Conservation (phyloP, 1,140 invertebrate genomes). For the Cepaea nemoralis region DNA sequence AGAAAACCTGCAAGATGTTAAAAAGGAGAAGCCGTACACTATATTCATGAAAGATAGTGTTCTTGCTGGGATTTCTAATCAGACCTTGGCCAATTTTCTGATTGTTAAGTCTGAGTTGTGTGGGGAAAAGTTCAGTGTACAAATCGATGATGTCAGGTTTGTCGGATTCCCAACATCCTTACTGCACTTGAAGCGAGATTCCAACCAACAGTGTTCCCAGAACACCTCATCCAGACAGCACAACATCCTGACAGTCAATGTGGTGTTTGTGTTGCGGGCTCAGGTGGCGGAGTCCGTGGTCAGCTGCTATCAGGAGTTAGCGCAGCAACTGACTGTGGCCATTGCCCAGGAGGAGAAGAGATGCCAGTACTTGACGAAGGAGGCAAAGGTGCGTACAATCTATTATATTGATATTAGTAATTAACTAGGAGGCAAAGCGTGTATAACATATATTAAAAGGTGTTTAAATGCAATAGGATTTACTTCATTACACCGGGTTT, state of each 20-base stretch:
- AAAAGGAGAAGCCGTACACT: conserved; percentile 28
- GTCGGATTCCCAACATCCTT: conserved; percentile 86
- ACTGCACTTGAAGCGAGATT: conserved; percentile 52
- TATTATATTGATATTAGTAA: too few relatives aligned
- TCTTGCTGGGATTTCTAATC: conserved; percentile 55
- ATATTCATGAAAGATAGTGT: conserved; percentile 33
- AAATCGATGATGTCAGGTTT: conserved; percentile 94
- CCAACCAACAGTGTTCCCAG: conserved; percentile 27
- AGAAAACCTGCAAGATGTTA: conserved; percentile 44
- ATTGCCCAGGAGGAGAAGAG: conserved; percentile 91
- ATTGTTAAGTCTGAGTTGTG: conserved; percentile 87
- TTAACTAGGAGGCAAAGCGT: too few relatives aligned
- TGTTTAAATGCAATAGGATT: too few relatives aligned
- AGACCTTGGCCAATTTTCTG: conserved; percentile 88
- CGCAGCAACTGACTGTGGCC: conserved; percentile 89
- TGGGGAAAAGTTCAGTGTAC: conserved; percentile 82
- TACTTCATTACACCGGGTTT: too few relatives aligned
- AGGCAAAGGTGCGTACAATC: conserved; percentile 89
- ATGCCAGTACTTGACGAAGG: conserved; percentile 88
- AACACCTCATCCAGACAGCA: conserved; percentile 59
- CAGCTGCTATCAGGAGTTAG: conserved; percentile 94
- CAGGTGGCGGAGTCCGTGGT: conserved; percentile 92
- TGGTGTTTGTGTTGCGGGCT: conserved; percentile 91
- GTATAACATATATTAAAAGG: too few relatives aligned
- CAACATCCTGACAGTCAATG: conserved; percentile 87